A percentile compares a stretch with the other conserved stretches of the same genome.
phyloP scores from a whole-genome alignment of 2,797 vertebrate species.

The Anniella stebbinsi region DNA sequence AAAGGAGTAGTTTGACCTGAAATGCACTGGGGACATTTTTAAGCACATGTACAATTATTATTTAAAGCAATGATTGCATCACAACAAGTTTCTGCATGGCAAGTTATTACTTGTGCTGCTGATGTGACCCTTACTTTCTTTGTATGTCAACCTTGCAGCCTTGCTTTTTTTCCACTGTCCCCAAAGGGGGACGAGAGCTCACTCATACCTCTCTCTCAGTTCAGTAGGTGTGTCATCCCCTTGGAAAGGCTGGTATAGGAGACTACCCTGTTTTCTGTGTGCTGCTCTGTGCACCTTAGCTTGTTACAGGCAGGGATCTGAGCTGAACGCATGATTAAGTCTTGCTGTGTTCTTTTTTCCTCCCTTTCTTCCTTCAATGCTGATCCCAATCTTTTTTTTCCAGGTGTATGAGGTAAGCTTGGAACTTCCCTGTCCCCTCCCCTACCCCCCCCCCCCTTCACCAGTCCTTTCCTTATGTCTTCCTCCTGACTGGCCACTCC shows the following conservation, averaged over 20 bases:
- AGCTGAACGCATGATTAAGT: conserved; percentile 78
- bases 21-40: too few relatives aligned
- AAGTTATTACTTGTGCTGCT: conserved; percentile 5
- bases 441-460: conserved; percentile 53
- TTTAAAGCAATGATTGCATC: conserved; percentile 5
- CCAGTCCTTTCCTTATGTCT: conserved; percentile 60
- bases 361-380: conserved; percentile 81
- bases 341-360: conserved; percentile 79
- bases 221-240: background rate
- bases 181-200: background rate
- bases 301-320: conserved; percentile 41
- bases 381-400: conserved; percentile 88
- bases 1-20: background rate
- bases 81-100: background rate
- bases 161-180: background rate
- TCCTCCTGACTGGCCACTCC: conserved; percentile 54
- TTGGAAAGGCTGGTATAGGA: background rate
- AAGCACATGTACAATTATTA: background rate
- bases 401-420: conserved; percentile 96
- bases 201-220: background rate
- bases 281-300: background rate
- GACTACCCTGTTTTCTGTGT: background rate
- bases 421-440: conserved; percentile 63
- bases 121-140: background rate
- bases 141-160: background rate